Base-by-base conservation (phyloP, 2,113 vertebrate genomes). In the Paratilapia polleni region DNA sequence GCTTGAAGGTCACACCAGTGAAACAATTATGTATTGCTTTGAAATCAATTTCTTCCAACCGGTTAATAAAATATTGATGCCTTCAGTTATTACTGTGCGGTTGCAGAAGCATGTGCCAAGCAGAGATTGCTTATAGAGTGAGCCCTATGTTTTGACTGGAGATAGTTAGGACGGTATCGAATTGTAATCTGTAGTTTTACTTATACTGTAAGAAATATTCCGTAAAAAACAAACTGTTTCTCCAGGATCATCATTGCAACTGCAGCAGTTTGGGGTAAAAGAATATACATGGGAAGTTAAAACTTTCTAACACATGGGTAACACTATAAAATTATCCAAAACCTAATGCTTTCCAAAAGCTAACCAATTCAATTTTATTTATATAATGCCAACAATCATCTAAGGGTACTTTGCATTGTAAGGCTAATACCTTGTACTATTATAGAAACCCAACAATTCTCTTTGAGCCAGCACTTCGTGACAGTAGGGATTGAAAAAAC, bases 41-140 rank as follows among this genome's bases (percentile, higher is more conserved):
- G 68, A 73, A 73, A 73, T 73, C 68, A 73, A 73, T 73, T 47
- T 73, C 68, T 73, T 73, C 47, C 19, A 73, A 31, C 68, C 11
- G 4, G 26, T 34, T 73, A 73, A 54, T 73, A 73, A 54, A 73
- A 54, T 73, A 73, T 73, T 73, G 47, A 73, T 73, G 47, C 26
- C 68, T 73, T 54, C 26, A 34, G 26, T 54, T 73, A 54, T 54
- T 73, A n/a, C 68, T 34, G 64, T 17, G 41, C 8, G 4, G 22
- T 68, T 22, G 47, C 64, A 47, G 36, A 6, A 36, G 5, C 8
- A 68, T 47, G 41, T 47, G 64, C 64, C 64, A 28, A 26, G 64
- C 15, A 47, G 22, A 26, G 64, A 68, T 47, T 68, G 22, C 22
- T 68, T n/a, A n/a, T n/a, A 68, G 41, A 47, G 63, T 36, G n/a